Percentiles rank a stretch among this genome's conserved stretches.
phyloP scores from a whole-genome alignment of 2,888 invertebrate species.

The Harpagoxenus sublaevis region DNA sequence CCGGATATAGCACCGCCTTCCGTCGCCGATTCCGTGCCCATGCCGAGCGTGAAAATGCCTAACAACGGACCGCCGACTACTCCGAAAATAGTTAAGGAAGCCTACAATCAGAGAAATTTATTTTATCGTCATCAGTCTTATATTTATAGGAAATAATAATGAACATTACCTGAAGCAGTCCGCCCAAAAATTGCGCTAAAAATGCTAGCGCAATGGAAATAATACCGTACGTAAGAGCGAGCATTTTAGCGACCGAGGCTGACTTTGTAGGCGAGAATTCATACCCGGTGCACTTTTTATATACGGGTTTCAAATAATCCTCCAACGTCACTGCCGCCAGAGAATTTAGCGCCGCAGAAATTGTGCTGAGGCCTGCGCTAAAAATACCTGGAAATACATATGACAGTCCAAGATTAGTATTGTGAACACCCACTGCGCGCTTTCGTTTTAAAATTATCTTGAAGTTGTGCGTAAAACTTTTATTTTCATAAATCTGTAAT shows the following conservation, averaged over 20 bases:
- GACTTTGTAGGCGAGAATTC: constrained; percentile 74
- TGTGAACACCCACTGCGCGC: neutral
- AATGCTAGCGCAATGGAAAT: constrained; percentile 94
- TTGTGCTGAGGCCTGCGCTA: constrained; percentile 96
- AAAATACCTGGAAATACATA: constrained; percentile 89
- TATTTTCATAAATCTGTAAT: neutral
- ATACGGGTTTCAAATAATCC: constrained; percentile 91
- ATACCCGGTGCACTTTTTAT: constrained; percentile 68
- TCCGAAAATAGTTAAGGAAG: constrained; percentile 94
- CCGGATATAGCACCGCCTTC: constrained; percentile 91
- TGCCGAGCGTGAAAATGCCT: constrained; percentile 94
- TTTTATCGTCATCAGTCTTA: neutral
- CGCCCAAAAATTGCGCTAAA: constrained; percentile 93
- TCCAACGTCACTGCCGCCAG: constrained; percentile 96
- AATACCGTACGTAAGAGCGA: constrained; percentile 92
- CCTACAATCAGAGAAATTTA: constrained; percentile 78
- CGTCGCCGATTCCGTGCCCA: constrained; percentile 92
- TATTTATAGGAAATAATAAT: neutral
- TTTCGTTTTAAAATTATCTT: neutral
- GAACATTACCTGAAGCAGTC: constrained; percentile 90
- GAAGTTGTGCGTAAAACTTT: neutral
- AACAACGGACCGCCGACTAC: constrained; percentile 95
- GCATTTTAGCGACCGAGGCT: constrained; percentile 87
- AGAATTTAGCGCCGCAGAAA: constrained; percentile 96
- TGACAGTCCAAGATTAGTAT: neutral